A percentile compares a stretch with the other conserved stretches of the same genome.
Evolutionary conservation across 2,797 vertebrate genomes (phyloP).

Genomic region (Chanos chanos): DNA sequence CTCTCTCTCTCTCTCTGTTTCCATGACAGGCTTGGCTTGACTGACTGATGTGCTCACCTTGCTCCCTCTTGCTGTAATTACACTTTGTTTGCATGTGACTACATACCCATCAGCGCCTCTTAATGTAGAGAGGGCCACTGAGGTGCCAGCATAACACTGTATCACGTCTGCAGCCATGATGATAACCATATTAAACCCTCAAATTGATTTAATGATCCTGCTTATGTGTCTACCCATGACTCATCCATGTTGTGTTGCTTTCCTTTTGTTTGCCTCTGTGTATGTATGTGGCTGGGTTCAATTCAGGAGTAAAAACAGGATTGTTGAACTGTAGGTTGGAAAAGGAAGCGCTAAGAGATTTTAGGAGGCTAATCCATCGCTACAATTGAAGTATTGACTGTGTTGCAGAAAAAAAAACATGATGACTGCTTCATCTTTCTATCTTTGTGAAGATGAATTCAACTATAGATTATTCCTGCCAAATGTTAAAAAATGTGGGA

Average conservation of each 20-base stretch:
- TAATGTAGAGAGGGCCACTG: conserved; percentile 43
- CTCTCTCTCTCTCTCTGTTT: not conserved
- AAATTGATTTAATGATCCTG: conserved; percentile 26
- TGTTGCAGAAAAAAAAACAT: too few species aligned
- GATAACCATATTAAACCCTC: conserved; percentile 38
- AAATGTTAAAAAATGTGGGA: too few species aligned
- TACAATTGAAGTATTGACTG: too few species aligned
- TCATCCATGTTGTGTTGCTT: not conserved
- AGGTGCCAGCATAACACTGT: conserved; percentile 33
- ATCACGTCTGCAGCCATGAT: conserved; percentile 19
- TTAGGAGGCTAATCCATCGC: too few species aligned
- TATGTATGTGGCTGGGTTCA: too few species aligned
- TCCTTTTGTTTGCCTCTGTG: too few species aligned
- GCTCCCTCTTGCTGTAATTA: conserved; percentile 15
- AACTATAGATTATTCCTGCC: too few species aligned
- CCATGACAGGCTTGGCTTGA: conserved; percentile 8
- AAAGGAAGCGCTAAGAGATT: too few species aligned
- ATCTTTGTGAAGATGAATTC: too few species aligned
- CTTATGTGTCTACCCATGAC: conserved; percentile 24
- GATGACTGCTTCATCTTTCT: too few species aligned
- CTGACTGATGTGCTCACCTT: conserved; percentile 12
- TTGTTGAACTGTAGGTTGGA: too few species aligned
- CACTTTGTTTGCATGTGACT: conserved; percentile 40
- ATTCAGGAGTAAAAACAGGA: too few species aligned
- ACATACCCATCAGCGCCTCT: conserved; percentile 38